phyloP scores from a whole-genome alignment of 1,140 invertebrate genomes.

The Latrodectus geometricus region DNA sequence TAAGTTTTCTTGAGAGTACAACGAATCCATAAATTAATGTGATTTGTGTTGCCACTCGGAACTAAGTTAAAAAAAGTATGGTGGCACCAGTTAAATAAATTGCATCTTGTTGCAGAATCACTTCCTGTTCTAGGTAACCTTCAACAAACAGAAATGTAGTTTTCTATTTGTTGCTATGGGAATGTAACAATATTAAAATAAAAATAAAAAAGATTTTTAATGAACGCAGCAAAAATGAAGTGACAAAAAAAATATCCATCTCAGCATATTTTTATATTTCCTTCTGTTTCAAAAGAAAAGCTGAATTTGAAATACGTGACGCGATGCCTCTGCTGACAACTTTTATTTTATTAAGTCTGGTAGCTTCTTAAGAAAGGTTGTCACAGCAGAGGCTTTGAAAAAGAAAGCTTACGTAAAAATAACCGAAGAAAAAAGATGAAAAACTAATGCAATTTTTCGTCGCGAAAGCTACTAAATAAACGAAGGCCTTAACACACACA shows the following conservation, averaged over 20 bases:
- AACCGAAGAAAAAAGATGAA: background rate
- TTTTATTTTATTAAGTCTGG: constrained; percentile 38
- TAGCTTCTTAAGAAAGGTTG: background rate
- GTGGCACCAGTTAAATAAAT: constrained; percentile 22
- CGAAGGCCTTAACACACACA: background rate
- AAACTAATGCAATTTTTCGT: background rate
- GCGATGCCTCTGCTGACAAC: background rate
- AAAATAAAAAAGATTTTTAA: background rate
- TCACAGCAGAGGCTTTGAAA: background rate
- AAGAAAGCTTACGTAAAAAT: constrained; percentile 11
- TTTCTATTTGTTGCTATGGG: background rate
- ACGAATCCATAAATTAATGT: too few relatives aligned
- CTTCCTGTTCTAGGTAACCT: constrained; percentile 9
- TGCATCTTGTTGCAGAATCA: background rate
- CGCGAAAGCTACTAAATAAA: constrained; percentile 20
- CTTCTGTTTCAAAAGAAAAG: background rate
- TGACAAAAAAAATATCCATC: background rate
- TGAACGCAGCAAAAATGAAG: background rate
- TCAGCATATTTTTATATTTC: background rate
- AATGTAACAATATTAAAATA: background rate
- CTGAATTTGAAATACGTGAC: constrained; percentile 20
- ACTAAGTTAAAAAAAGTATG: background rate
- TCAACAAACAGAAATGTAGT: background rate
- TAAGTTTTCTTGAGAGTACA: too few relatives aligned
- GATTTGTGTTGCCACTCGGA: too few relatives aligned